Percentiles rank a stretch among this genome's conserved stretches.
These are phyloP conservation scores for Griposia aprilina DNA, from an alignment of 2,888 invertebrate species.

Conservation along the genomic window DNA sequence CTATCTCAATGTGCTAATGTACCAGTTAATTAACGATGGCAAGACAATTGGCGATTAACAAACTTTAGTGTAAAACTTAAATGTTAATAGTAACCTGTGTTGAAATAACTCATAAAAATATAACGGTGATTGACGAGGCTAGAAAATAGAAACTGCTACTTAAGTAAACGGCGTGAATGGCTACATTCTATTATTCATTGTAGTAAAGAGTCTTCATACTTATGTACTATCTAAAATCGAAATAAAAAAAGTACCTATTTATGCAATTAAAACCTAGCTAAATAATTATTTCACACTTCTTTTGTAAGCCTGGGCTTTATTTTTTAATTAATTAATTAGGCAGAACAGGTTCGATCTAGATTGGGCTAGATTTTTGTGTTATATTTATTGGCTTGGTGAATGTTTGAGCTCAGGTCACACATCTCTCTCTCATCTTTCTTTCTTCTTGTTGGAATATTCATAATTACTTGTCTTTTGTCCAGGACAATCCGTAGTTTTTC, in stretches of 20 bases:
- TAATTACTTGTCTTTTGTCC: neutral
- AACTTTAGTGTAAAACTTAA: constrained; percentile 1
- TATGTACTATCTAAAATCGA: neutral
- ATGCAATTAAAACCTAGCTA: too few species aligned
- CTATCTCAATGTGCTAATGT: neutral
- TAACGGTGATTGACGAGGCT: constrained; percentile 11
- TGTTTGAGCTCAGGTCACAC: neutral
- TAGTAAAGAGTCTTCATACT: neutral
- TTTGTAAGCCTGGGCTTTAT: too few species aligned
- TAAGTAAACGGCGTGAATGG: constrained; percentile 11
- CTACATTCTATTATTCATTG: constrained; percentile 27
- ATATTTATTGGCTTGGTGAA: neutral
- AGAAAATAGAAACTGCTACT: constrained; percentile 17
- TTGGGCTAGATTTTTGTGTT: neutral
- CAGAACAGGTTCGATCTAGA: neutral
- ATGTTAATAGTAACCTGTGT: constrained; percentile 1
- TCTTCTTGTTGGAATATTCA: neutral
- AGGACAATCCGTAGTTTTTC: neutral
- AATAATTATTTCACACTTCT: neutral
- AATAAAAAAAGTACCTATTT: neutral
- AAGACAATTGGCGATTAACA: neutral
- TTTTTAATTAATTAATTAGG: too few species aligned
- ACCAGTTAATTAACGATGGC: neutral
- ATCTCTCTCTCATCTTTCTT: neutral
- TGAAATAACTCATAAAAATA: constrained; percentile 22